Conservation (phyloP, 2,797 vertebrate genomes). For the Aphelocoma californica region DNA sequence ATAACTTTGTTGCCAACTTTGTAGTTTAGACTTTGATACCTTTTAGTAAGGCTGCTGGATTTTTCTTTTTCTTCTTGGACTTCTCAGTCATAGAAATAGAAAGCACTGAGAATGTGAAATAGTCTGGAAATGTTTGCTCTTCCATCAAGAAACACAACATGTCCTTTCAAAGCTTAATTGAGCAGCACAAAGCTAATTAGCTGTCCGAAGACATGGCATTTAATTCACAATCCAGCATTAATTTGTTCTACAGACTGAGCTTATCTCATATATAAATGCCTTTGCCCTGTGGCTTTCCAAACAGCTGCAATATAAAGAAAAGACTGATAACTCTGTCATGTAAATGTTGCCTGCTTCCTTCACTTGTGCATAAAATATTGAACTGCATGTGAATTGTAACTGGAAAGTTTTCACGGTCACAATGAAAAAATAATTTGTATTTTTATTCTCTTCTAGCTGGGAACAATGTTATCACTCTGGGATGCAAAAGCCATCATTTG, state of each 20-base stretch:
- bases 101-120: constrained; percentile 58
- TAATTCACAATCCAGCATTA: constrained; percentile 80
- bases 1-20: constrained; percentile 45
- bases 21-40: constrained; percentile 37
- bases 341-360: constrained; percentile 59
- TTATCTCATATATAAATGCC: constrained; percentile 77
- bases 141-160: constrained; percentile 75
- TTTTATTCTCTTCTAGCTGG: constrained; percentile 9
- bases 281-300: constrained; percentile 75
- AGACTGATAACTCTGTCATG: constrained; percentile 75
- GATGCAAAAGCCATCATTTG: constrained; percentile 23
- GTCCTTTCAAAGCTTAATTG: constrained; percentile 81
- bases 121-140: constrained; percentile 73
- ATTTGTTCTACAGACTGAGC: constrained; percentile 77
- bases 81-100: constrained; percentile 44
- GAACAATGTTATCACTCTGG: background rate
- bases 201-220: constrained; percentile 78
- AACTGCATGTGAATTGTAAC: constrained; percentile 56
- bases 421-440: constrained; percentile 1
- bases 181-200: constrained; percentile 81
- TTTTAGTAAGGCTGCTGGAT: background rate
- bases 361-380: constrained; percentile 52
- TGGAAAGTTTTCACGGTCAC: constrained; percentile 26
- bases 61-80: constrained; percentile 45
- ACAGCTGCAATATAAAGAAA: constrained; percentile 73